A percentile compares a stretch with the other conserved stretches of the same genome.
phyloP scores from a whole-genome alignment of 2,797 vertebrate genomes.

The Enoplosus armatus region DNA sequence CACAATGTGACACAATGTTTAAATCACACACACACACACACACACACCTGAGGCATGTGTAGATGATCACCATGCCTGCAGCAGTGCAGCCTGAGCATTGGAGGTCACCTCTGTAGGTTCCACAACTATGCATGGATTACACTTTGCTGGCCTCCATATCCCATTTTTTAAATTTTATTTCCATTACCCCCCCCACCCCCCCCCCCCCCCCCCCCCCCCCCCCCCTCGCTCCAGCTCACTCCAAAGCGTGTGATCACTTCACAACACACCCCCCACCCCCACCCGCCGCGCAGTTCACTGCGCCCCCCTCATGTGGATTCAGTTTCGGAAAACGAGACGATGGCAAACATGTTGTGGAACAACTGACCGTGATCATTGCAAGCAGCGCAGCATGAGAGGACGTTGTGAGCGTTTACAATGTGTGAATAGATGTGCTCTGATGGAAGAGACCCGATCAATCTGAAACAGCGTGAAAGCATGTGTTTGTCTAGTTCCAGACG shows the following conservation, averaged over 20 bases:
- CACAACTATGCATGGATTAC: constrained; percentile 24
- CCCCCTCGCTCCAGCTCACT: constrained; percentile 48
- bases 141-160: constrained; percentile 26
- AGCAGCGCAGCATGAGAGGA: constrained; percentile 30
- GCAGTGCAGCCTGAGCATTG: constrained; percentile 7
- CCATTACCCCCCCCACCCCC: constrained; percentile 26
- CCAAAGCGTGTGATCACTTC: constrained; percentile 56
- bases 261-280: constrained; percentile 16
- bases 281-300: constrained; percentile 32
- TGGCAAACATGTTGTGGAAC: constrained; percentile 57
- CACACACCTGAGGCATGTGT: constrained; percentile 29
- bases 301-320: constrained; percentile 60
- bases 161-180: constrained; percentile 12
- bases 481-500: constrained; percentile 33
- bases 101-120: constrained; percentile 18
- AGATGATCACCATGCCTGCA: constrained; percentile 8
- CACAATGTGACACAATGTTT: too few species aligned
- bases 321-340: constrained; percentile 66
- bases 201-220: not conserved
- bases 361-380: constrained; percentile 46
- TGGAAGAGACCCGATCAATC: constrained; percentile 20
- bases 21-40: constrained; percentile 12
- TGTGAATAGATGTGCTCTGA: constrained; percentile 17
- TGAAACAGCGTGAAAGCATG: constrained; percentile 31
- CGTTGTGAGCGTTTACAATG: not conserved